phyloP scores from a whole-genome alignment of 2,113 vertebrate species.

The Phainopepla nitens region DNA sequence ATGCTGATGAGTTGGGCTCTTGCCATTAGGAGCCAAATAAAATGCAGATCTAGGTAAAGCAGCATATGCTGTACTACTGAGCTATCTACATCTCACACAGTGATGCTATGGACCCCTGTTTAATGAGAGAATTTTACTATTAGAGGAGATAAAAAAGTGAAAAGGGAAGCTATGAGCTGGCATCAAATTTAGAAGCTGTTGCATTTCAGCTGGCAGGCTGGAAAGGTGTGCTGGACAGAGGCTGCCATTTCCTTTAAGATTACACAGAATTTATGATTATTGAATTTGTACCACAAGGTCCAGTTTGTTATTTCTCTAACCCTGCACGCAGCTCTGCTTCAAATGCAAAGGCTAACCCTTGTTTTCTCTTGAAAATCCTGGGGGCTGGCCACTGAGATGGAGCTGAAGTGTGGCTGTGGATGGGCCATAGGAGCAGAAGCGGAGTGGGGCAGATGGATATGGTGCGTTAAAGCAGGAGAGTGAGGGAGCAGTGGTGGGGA shows the following conservation, averaged over 20 bases:
- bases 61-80: not conserved
- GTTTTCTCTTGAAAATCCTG: not conserved
- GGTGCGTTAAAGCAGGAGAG: fast-evolving
- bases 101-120: not conserved
- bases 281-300: not conserved
- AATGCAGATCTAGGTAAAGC: not conserved
- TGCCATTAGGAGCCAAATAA: not conserved
- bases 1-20: not conserved
- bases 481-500: fast-evolving
- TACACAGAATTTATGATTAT: not conserved
- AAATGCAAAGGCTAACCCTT: not conserved
- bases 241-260: not conserved
- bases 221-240: not conserved
- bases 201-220: not conserved
- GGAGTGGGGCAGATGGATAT: not conserved
- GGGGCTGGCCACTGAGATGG: not conserved
- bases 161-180: not conserved
- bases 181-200: not conserved
- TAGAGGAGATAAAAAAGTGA: not conserved
- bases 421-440: not conserved
- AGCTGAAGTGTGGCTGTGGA: not conserved
- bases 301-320: not conserved
- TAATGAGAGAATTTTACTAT: not conserved
- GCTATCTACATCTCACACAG: not conserved
- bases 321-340: not conserved